Conservation (phyloP, 2,113 vertebrate species). For the Nettapus auritus region DNA sequence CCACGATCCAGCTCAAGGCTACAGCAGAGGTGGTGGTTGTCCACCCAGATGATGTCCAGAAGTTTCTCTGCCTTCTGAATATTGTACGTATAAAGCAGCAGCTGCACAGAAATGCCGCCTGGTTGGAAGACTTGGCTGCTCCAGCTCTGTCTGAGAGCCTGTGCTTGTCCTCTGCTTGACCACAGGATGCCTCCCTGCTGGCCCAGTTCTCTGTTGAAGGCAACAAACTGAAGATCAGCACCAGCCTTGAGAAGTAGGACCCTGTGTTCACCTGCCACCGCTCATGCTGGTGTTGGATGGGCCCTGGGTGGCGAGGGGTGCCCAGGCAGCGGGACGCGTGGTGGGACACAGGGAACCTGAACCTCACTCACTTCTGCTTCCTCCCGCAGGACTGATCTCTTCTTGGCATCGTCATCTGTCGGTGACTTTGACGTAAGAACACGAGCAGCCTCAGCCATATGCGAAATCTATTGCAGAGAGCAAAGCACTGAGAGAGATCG, state of each 20-base stretch:
- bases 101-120: neutral
- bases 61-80: slow-evolving; percentile 66
- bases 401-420: slow-evolving; percentile 58
- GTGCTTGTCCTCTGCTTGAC: neutral
- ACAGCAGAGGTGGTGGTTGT: slow-evolving; percentile 48
- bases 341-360: no score
- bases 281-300: neutral
- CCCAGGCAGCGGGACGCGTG: no score
- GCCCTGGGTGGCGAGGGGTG: neutral
- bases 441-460: neutral
- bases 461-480: neutral
- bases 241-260: slow-evolving; percentile 68
- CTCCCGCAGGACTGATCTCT: slow-evolving; percentile 57
- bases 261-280: neutral
- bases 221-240: slow-evolving; percentile 63
- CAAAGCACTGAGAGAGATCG: neutral
- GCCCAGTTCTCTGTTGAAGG: slow-evolving; percentile 63
- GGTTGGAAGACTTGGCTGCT: neutral
- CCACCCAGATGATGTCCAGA: neutral
- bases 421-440: slow-evolving; percentile 74
- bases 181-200: slow-evolving; percentile 53
- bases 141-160: neutral
- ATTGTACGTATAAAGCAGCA: neutral
- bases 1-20: slow-evolving; percentile 34
- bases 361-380: neutral